A percentile compares a stretch with the other conserved stretches of the same genome.
Evolutionary conservation across 2,797 vertebrate genomes (phyloP).

Genomic region (Podarcis lilfordi): DNA sequence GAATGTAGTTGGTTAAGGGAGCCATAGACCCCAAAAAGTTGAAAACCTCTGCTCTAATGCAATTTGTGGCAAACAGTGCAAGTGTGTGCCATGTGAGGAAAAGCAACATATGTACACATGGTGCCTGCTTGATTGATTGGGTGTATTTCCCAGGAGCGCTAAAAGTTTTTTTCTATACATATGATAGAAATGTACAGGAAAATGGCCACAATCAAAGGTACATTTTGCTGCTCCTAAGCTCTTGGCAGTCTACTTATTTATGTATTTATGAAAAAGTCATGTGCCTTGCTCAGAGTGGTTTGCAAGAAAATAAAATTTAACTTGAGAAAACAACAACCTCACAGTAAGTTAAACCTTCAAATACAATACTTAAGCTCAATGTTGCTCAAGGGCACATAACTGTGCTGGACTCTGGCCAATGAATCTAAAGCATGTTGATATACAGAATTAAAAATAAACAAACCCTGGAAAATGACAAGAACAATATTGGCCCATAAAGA

Average conservation of each 20-base stretch:
- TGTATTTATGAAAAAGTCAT: neutral
- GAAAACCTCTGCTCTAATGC: too few species aligned
- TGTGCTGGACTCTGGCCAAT: neutral
- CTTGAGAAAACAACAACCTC: neutral
- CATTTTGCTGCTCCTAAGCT: neutral
- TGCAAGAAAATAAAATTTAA: neutral
- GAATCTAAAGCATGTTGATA: constrained; percentile 16
- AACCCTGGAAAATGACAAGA: constrained; percentile 33
- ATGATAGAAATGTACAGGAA: constrained; percentile 27
- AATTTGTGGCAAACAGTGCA: too few species aligned
- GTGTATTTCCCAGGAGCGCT: too few species aligned
- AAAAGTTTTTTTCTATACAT: constrained; percentile 59
- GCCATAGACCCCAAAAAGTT: too few species aligned
- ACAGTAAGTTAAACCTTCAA: neutral
- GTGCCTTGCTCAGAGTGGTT: neutral
- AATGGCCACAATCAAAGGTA: neutral
- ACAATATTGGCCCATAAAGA: neutral
- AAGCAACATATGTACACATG: too few species aligned
- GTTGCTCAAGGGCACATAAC: neutral
- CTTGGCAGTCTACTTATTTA: neutral
- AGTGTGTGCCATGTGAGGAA: too few species aligned
- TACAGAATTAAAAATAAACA: constrained; percentile 24
- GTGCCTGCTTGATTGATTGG: too few species aligned
- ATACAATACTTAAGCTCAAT: neutral
- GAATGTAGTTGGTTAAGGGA: too few species aligned